A percentile compares a stretch with the other conserved stretches of the same genome.
Conservation (phyloP, 1,140 invertebrate genomes). For the Heliconius eleuchia region DNA sequence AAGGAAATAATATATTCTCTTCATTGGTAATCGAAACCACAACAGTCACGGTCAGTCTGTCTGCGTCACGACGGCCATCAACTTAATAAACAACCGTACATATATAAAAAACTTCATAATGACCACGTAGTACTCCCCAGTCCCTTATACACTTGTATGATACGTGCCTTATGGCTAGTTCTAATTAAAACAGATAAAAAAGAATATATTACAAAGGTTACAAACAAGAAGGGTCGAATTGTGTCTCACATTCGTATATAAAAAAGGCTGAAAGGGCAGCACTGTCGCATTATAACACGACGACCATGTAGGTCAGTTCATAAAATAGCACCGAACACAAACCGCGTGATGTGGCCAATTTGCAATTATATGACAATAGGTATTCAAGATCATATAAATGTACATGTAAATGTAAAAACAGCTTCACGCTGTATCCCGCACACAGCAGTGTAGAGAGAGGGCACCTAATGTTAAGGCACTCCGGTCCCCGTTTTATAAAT, state of each 20-base stretch:
- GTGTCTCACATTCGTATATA: not conserved
- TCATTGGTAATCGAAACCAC: too few species aligned
- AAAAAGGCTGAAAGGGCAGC: conserved; percentile 1
- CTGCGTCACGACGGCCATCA: too few species aligned
- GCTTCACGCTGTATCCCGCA: too few species aligned
- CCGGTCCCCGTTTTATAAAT: not conserved
- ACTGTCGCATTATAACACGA: not conserved
- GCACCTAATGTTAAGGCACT: too few species aligned
- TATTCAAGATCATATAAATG: not conserved
- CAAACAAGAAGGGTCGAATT: not conserved
- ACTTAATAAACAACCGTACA: too few species aligned
- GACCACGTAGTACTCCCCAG: too few species aligned
- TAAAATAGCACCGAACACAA: not conserved
- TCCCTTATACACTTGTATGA: too few species aligned
- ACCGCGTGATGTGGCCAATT: not conserved
- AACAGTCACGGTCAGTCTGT: too few species aligned
- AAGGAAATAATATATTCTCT: too few species aligned
- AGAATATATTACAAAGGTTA: not conserved
- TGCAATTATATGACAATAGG: not conserved
- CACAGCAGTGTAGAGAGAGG: too few species aligned
- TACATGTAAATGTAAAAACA: too few species aligned
- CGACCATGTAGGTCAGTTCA: conserved; percentile 3
- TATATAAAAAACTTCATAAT: too few species aligned
- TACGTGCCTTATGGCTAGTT: not conserved
- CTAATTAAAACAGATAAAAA: not conserved